These are phyloP conservation scores for Ceuthmochares aereus DNA, from an alignment of 2,113 vertebrate genomes.

Conservation along the genomic window DNA sequence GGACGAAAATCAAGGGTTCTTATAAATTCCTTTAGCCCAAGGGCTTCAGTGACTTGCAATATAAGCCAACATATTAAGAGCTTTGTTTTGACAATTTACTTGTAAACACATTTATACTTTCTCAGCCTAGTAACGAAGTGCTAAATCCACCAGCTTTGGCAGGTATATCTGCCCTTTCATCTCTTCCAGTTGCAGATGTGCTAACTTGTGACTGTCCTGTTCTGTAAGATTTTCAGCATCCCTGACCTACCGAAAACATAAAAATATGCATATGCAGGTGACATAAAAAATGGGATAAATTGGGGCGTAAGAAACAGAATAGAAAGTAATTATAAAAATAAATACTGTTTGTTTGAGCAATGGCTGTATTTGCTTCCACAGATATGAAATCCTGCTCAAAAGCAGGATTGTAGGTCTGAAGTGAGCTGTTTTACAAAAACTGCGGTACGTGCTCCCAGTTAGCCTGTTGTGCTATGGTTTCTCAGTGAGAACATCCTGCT, in stretches of 20 bases:
- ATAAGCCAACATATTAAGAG: slow-evolving; percentile 1
- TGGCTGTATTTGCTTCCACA: not conserved
- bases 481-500: not conserved
- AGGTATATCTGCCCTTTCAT: not conserved
- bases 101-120: slow-evolving; percentile 18
- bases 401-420: not conserved
- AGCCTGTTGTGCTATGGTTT: not conserved
- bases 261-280: rapidly evolving
- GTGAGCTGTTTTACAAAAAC: not conserved
- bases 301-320: not conserved
- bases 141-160: not conserved
- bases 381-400: not conserved
- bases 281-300: not conserved
- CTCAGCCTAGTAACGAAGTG: not conserved
- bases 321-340: not conserved
- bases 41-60: slow-evolving; percentile 1
- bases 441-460: no score
- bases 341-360: not conserved
- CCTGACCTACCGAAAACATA: not conserved
- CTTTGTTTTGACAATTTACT: slow-evolving; percentile 62
- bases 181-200: not conserved
- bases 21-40: slow-evolving; percentile 41
- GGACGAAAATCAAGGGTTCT: slow-evolving; percentile 33
- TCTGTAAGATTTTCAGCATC: not conserved
- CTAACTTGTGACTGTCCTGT: not conserved